A percentile compares a stretch with the other conserved stretches of the same genome.
Evolutionary conservation across 2,797 vertebrate species (phyloP).

Genomic region (Sciaenops ocellatus): DNA sequence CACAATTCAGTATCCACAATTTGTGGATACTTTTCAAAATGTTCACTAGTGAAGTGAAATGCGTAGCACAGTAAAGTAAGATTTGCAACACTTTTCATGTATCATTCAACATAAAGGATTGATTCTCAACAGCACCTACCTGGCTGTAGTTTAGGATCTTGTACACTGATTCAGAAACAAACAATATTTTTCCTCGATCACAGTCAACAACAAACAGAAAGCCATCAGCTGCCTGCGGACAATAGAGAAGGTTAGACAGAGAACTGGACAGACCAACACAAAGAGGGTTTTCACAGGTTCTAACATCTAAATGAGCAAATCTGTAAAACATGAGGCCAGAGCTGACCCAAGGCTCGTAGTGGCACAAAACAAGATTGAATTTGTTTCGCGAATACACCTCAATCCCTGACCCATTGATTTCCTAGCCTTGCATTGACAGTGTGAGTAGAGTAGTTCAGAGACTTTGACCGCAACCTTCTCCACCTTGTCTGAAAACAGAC

Average conservation of each 20-base stretch:
- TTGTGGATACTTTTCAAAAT: background rate
- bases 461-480: background rate
- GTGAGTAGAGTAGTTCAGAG: background rate
- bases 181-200: constrained; percentile 93
- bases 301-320: background rate
- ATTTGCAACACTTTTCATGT: background rate
- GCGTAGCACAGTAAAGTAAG: background rate
- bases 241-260: constrained; percentile 3
- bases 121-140: constrained; percentile 77
- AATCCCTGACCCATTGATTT: background rate
- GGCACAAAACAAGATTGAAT: background rate
- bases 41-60: background rate
- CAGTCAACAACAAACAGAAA: constrained; percentile 95
- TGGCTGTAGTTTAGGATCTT: constrained; percentile 95
- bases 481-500: background rate
- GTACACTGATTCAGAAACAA: constrained; percentile 93
- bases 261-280: background rate
- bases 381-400: background rate
- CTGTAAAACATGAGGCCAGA: background rate
- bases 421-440: background rate
- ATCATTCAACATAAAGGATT: background rate
- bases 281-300: background rate
- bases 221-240: constrained; percentile 90
- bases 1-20: background rate
- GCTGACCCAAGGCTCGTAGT: background rate